phyloP scores from a whole-genome alignment of 2,888 invertebrate species.

The Rapana venosa region DNA sequence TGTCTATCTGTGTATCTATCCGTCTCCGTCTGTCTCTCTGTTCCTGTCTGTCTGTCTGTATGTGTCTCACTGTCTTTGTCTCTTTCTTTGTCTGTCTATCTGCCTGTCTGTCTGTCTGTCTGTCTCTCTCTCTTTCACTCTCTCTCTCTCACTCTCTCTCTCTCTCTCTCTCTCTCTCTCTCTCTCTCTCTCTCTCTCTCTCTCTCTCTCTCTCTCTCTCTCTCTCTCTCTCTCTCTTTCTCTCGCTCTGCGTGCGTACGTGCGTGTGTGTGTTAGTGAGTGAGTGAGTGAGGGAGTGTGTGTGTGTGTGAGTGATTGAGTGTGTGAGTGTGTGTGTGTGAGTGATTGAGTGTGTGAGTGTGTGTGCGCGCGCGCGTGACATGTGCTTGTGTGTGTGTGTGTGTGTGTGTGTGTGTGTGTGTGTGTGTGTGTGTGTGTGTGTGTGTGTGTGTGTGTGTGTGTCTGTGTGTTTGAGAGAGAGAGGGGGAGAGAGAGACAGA shows the following conservation, averaged over 20 bases:
- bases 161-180: slow-evolving; percentile 9
- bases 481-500: background rate
- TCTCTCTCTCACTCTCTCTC: background rate
- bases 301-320: no score
- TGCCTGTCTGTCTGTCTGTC: slow-evolving; percentile 1
- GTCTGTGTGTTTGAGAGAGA: background rate
- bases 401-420: no score
- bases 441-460: background rate
- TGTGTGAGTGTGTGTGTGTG: no score
- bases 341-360: no score
- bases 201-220: slow-evolving; percentile 14
- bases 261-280: no score
- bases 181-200: background rate
- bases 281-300: no score
- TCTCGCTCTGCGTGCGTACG: no score
- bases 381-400: background rate
- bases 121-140: slow-evolving; percentile 9
- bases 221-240: slow-evolving; percentile 14
- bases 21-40: background rate
- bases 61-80: background rate
- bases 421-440: no score
- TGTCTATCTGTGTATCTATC: background rate
- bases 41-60: background rate
- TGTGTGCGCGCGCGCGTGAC: no score
- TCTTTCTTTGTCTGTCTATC: background rate